These are phyloP conservation scores for Synergus laeviventris DNA, from an alignment of 2,888 invertebrate genomes.

Conservation along the genomic window DNA sequence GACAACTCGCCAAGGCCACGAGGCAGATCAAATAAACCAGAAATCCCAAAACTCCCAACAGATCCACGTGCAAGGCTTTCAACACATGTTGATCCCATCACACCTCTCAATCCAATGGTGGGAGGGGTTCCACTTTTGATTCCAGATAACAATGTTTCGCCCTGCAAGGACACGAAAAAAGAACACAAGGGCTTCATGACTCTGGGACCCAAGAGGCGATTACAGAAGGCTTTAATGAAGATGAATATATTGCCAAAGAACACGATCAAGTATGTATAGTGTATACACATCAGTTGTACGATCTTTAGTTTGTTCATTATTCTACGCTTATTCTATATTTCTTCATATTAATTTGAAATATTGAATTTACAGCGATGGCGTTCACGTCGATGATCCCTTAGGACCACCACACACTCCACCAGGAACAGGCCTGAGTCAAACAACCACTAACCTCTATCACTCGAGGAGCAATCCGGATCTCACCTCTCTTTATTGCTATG, in stretches of 20 bases:
- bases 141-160: slow-evolving; percentile 72
- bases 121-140: slow-evolving; percentile 70
- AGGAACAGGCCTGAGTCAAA: slow-evolving; percentile 76
- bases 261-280: slow-evolving; percentile 79
- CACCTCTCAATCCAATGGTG: slow-evolving; percentile 66
- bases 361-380: slow-evolving; percentile 78
- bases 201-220: slow-evolving; percentile 88
- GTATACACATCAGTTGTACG: slow-evolving; percentile 48
- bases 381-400: slow-evolving; percentile 82
- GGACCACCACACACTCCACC: slow-evolving; percentile 75
- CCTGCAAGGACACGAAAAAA: slow-evolving; percentile 79
- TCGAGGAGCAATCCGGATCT: slow-evolving; percentile 94
- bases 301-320: slow-evolving; percentile 14
- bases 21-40: slow-evolving; percentile 77
- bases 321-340: background rate
- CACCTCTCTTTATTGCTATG: slow-evolving; percentile 86
- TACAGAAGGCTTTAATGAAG: slow-evolving; percentile 91
- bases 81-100: slow-evolving; percentile 83
- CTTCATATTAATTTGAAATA: slow-evolving; percentile 28
- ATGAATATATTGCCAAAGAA: slow-evolving; percentile 94
- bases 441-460: slow-evolving; percentile 84
- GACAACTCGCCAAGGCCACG: slow-evolving; percentile 89
- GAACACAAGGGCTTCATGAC: slow-evolving; percentile 89
- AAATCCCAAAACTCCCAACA: slow-evolving; percentile 76
- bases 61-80: slow-evolving; percentile 87